Evolutionary conservation across 2,113 vertebrate species (phyloP), one percentile per base, ranked within the genome.

Genomic region (Callocephalon fimbriatum): DNA sequence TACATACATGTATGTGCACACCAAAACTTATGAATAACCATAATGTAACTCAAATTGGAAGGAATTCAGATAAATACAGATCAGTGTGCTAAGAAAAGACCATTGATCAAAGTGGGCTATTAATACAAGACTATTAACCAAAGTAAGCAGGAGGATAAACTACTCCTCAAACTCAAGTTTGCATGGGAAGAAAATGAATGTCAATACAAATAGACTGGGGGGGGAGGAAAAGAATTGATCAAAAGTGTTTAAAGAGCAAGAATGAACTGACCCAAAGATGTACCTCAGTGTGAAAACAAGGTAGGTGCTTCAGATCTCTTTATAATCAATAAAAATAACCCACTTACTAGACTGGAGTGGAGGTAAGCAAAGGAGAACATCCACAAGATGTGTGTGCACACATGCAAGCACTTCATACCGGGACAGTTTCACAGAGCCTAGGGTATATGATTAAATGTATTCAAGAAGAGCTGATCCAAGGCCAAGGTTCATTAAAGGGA

Each of bases 1-100:
- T 1, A 35, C 0, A 15, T 7, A 32, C 18, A 59, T 22, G 5
- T 31, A 40, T 9, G 29, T 45, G 16, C 3, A 51, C n/a, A 78
- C 1, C 12, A 61, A 88, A 88, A n/a, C 4, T 66, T 85, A 54
- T 15, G 12, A 88, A 67, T 68, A 84, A 76, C 6, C 10, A 22
- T 25, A 70, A 38, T 3, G 19, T 44, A 90, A 56, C 7, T 31
- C 22, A 82, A 3, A 61, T 6, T 29, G 73, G 44, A 79, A 59
- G 15, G 17, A 56, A 65, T 50, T 76, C 15, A 40, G 59, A 42
- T n/a, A 83, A 86, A 77, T 26, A 62, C 45, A 37, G 27, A 53
- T 74, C 23, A n/a, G 38, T 21, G 8, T 44, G 18, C 9, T 48
- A 70, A 77, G 35, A 80, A 76, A 88, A 94, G 29, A 4, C 1